Evolutionary conservation across 2,888 invertebrate species (phyloP).

Genomic region (Heteropelma amictum): DNA sequence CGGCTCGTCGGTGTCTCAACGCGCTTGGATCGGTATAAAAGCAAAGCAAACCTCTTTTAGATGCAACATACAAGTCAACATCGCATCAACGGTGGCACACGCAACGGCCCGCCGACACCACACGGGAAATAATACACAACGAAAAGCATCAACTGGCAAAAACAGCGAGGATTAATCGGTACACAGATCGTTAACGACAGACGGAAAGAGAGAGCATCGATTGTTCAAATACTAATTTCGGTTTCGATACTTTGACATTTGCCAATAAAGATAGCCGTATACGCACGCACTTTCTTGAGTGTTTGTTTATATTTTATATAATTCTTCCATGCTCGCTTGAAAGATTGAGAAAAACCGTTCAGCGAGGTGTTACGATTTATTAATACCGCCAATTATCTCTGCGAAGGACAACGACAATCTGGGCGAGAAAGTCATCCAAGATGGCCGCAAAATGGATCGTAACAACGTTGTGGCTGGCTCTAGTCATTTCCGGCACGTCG

Average conservation of each 20-base stretch:
- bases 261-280: neutral
- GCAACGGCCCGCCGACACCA: conserved; percentile 39
- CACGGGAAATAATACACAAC: conserved; percentile 6
- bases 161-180: conserved; percentile 45
- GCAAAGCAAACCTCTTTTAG: conserved; percentile 77
- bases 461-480: conserved; percentile 65
- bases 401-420: conserved; percentile 34
- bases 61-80: conserved; percentile 76
- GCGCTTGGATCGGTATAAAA: conserved; percentile 74
- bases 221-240: neutral
- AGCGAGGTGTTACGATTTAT: conserved; percentile 6
- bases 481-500: conserved; percentile 79
- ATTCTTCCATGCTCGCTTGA: neutral
- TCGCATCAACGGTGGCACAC: conserved; percentile 65
- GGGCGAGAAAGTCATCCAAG: conserved; percentile 37
- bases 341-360: neutral
- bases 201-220: neutral
- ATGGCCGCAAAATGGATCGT: conserved; percentile 63
- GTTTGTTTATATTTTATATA: neutral
- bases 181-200: conserved; percentile 14
- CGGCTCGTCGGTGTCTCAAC: conserved; percentile 29
- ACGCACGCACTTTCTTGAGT: neutral
- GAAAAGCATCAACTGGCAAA: conserved; percentile 17
- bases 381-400: conserved; percentile 13
- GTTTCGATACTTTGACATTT: conserved; percentile 1